These are phyloP conservation scores for Fregata magnificens DNA, from an alignment of 2,113 vertebrate genomes.

Conservation along the genomic window DNA sequence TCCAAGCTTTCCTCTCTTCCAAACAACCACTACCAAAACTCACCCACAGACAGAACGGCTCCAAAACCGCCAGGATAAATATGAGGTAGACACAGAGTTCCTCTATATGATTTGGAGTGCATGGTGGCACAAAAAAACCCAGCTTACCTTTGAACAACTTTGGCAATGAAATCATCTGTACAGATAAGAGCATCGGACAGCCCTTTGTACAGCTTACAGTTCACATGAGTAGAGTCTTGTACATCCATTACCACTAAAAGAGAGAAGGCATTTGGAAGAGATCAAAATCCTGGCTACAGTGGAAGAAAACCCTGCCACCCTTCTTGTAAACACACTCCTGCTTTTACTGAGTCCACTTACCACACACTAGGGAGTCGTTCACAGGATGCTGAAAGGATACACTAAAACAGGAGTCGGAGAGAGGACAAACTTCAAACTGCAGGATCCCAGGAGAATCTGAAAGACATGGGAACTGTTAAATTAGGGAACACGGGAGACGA, in stretches of 20 bases:
- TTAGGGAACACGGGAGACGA: neutral
- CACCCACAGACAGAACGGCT: neutral
- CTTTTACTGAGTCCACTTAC: slow-evolving; percentile 74
- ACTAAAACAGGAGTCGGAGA: slow-evolving; percentile 94
- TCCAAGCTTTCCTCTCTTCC: neutral
- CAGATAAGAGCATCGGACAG: slow-evolving; percentile 96
- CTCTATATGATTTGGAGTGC: rapidly evolving
- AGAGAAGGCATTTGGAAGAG: slow-evolving; percentile 6
- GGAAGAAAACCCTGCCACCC: neutral
- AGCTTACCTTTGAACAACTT: slow-evolving; percentile 94
- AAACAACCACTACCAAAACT: neutral
- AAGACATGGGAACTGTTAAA: neutral
- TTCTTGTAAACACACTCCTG: neutral
- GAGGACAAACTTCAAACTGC: slow-evolving; percentile 97
- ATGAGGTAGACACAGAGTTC: rapidly evolving
- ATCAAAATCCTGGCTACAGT: neutral
- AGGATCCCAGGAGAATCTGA: slow-evolving; percentile 91
- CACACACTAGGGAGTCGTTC: slow-evolving; percentile 96
- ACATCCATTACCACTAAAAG: slow-evolving; percentile 96
- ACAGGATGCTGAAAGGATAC: slow-evolving; percentile 98
- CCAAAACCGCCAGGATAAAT: neutral
- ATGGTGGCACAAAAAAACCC: neutral
- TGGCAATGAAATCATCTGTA: slow-evolving; percentile 98
- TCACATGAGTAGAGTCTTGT: slow-evolving; percentile 92
- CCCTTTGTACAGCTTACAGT: slow-evolving; percentile 96